A percentile compares a stretch with the other conserved stretches of the same genome.
Conservation (phyloP, 2,797 vertebrate genomes). For the Cichlasoma orientale region DNA sequence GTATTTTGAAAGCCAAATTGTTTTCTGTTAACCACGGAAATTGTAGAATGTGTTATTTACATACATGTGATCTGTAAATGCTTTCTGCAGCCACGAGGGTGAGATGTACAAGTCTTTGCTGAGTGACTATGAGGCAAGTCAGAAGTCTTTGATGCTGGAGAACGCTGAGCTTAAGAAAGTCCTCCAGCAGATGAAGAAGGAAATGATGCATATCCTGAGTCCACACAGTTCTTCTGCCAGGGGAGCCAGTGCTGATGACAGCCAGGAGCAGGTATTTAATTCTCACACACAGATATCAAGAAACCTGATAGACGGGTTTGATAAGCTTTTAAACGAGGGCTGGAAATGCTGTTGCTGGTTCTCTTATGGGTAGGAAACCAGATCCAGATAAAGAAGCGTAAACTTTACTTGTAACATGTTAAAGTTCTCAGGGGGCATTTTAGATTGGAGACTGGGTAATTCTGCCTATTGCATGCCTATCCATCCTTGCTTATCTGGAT, state of each 20-base stretch:
- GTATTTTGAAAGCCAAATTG: conserved; percentile 61
- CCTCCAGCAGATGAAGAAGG: conserved; percentile 97
- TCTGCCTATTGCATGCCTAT: too few species aligned
- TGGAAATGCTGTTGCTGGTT: background rate
- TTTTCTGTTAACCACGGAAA: background rate
- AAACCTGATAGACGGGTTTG: background rate
- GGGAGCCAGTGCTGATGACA: conserved; percentile 83
- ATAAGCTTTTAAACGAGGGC: background rate
- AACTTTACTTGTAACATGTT: background rate
- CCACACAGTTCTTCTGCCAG: conserved; percentile 81
- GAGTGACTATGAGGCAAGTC: conserved; percentile 89
- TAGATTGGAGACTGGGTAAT: background rate
- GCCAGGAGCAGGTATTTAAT: conserved; percentile 80
- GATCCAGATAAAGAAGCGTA: background rate
- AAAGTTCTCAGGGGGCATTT: background rate
- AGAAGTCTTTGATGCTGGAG: conserved; percentile 90
- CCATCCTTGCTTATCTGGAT: too few species aligned
- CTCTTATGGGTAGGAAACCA: background rate
- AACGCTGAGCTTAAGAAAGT: conserved; percentile 96
- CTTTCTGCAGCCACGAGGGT: conserved; percentile 86
- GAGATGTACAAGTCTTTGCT: conserved; percentile 95
- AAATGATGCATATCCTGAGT: conserved; percentile 93
- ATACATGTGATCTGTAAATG: background rate
- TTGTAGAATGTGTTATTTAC: background rate
- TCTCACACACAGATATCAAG: background rate